Base-by-base conservation (phyloP, 2,888 invertebrate genomes). In the Drosophila anceps region DNA sequence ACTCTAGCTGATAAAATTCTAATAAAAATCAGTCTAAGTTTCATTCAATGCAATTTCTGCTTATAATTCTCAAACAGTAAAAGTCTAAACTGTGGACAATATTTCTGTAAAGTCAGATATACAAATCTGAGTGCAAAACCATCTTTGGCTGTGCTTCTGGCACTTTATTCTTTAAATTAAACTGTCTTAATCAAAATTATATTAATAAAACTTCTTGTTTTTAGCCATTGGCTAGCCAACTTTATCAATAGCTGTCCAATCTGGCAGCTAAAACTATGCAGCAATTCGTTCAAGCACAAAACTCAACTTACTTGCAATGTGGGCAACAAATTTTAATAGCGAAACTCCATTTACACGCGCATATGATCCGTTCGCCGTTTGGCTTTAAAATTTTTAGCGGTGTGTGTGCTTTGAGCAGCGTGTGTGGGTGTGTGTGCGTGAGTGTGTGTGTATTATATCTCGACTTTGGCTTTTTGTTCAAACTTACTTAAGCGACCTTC, bases 401-500 rank as follows among this genome's bases (percentile, higher is more conserved):
- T 61, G 50, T 37, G 55, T 43, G 31, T 58, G 51, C 31, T 27
- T 37, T 24, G 20, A 37, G 29, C 24, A 67, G 57, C 43, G n/a
- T 20, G 24, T 44, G 46, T 48, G n/a, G 12, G n/a, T 29, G 12
- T 31, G 33, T 24, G 44, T 31, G 20, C 1, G 15, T 33, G 15
- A 35, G 4, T 18, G 20, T 33, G 35, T 24, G n/a, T 37, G 50
- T 43, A 43, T 46, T 57, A 46, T 75, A 76, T 61, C 72, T 76
- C 35, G 66, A 61, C 66, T 76, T 71, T 70, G 57, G 55, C 61
- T 55, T 58, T 71, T 46, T 68, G 67, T 35, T 59, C 15, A 69
- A 80, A 85, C 83, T 80, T 76, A 73, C 81, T 82, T 85, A 76
- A 83, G 73, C 86, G 86, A 81, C 86, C 81, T 81, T 81, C 83